Evolutionary conservation across 2,113 vertebrate species (phyloP).

Genomic region (Lepisosteus oculatus): DNA sequence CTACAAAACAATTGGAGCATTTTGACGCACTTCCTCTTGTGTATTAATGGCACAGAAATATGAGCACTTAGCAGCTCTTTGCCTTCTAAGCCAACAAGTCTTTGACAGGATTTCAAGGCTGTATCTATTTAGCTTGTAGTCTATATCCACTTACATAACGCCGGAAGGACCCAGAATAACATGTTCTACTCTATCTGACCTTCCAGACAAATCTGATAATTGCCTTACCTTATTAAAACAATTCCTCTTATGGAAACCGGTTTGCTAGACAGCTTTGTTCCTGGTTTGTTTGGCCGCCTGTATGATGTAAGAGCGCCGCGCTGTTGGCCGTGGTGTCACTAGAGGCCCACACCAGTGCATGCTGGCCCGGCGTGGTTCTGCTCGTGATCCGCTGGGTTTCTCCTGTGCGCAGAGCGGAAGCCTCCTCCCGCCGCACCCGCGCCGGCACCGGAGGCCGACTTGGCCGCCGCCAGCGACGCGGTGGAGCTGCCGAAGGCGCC

Average conservation of each 20-base stretch:
- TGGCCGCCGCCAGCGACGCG: slow-evolving; percentile 58
- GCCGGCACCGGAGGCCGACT: slow-evolving; percentile 70
- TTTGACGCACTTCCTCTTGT: neutral
- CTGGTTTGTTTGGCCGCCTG: neutral
- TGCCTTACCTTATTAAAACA: slow-evolving; percentile 41
- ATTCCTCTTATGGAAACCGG: slow-evolving; percentile 22
- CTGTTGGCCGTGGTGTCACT: slow-evolving; percentile 19
- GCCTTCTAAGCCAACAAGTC: neutral
- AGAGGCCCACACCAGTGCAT: neutral
- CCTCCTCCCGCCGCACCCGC: slow-evolving; percentile 68
- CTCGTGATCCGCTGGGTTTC: neutral
- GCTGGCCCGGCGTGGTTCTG: neutral
- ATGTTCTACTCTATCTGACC: neutral
- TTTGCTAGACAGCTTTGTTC: neutral
- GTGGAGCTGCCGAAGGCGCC: slow-evolving; percentile 74
- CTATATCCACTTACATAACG: neutral
- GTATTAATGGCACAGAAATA: neutral
- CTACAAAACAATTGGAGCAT: too few species aligned
- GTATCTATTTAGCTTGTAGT: neutral
- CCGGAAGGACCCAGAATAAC: neutral
- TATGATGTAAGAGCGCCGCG: neutral
- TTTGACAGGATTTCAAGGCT: neutral
- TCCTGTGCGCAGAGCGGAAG: slow-evolving; percentile 73
- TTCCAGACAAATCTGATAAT: slow-evolving; percentile 47
- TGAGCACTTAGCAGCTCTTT: neutral